These are phyloP conservation scores for Pelodytes ibericus DNA, from an alignment of 2,797 vertebrate genomes.

Conservation along the genomic window DNA sequence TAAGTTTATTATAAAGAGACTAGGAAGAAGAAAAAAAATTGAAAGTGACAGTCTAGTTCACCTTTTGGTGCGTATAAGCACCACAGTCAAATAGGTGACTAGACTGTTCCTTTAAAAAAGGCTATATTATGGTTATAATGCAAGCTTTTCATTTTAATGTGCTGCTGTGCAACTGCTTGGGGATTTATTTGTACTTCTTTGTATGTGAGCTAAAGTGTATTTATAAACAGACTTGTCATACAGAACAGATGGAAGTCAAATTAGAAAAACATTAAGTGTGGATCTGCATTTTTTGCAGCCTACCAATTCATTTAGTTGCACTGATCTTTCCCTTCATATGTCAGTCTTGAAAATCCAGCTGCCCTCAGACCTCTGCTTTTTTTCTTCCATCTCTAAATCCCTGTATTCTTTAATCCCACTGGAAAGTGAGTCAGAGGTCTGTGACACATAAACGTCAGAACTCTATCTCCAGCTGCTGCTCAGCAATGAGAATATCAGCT, in stretches of 20 bases:
- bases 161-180: no score
- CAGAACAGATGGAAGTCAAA: conserved; percentile 34
- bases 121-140: no score
- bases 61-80: no score
- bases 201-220: neutral
- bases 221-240: conserved; percentile 22
- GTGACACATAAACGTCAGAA: conserved; percentile 44
- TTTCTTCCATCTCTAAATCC: conserved; percentile 3
- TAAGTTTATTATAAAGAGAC: no score
- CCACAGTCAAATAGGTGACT: no score
- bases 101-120: no score
- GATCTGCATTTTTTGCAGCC: neutral
- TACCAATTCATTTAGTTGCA: conserved; percentile 11
- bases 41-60: no score
- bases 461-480: conserved; percentile 31
- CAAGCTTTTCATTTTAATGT: no score
- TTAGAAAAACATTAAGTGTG: conserved; percentile 13
- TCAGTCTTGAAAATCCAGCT: conserved; percentile 25
- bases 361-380: conserved; percentile 2
- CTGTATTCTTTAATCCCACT: conserved; percentile 38
- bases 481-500: conserved; percentile 31
- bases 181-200: no score
- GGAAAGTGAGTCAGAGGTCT: conserved; percentile 38
- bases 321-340: conserved; percentile 19
- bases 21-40: no score